Evolutionary conservation across 1,140 invertebrate genomes (phyloP).

Genomic region (Vanessa tameamea): DNA sequence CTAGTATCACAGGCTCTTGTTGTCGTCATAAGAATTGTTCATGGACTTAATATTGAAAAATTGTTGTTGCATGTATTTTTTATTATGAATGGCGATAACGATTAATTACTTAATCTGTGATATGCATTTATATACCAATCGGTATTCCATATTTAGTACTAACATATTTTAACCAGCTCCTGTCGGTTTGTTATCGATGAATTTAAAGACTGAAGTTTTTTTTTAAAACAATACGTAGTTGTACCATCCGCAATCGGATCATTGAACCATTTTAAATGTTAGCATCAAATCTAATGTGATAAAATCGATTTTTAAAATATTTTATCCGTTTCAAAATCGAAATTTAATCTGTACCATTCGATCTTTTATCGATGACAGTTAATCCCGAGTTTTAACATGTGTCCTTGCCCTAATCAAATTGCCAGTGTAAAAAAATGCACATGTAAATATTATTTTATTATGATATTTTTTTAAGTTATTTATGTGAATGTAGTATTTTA

Average conservation of each 20-base stretch:
- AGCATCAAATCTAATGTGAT: constrained; percentile 65
- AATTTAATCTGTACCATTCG: constrained; percentile 40
- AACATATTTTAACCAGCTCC: constrained; percentile 24
- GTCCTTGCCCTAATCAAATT: constrained; percentile 55
- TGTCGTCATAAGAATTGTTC: constrained; percentile 19
- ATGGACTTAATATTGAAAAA: not conserved
- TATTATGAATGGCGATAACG: constrained; percentile 13
- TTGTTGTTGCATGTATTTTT: constrained; percentile 10
- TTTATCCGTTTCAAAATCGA: constrained; percentile 35
- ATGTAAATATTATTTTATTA: constrained; percentile 69
- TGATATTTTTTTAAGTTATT: constrained; percentile 72
- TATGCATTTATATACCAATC: constrained; percentile 20
- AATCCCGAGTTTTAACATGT: constrained; percentile 53
- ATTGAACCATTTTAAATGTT: constrained; percentile 54
- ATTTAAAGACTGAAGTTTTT: constrained; percentile 49
- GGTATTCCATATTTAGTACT: constrained; percentile 27
- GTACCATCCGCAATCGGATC: constrained; percentile 26
- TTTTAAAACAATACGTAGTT: constrained; percentile 30
- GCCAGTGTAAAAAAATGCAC: constrained; percentile 55
- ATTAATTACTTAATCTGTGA: constrained; percentile 30
- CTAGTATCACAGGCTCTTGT: constrained; percentile 22
- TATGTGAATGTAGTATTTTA: constrained; percentile 76
- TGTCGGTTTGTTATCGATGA: constrained; percentile 52
- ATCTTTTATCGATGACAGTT: constrained; percentile 66
- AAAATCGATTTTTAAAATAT: constrained; percentile 52